A percentile compares a stretch with the other conserved stretches of the same genome.
These are phyloP conservation scores for Eubucco bourcierii DNA, from an alignment of 2,113 vertebrate species.

Conservation along the genomic window DNA sequence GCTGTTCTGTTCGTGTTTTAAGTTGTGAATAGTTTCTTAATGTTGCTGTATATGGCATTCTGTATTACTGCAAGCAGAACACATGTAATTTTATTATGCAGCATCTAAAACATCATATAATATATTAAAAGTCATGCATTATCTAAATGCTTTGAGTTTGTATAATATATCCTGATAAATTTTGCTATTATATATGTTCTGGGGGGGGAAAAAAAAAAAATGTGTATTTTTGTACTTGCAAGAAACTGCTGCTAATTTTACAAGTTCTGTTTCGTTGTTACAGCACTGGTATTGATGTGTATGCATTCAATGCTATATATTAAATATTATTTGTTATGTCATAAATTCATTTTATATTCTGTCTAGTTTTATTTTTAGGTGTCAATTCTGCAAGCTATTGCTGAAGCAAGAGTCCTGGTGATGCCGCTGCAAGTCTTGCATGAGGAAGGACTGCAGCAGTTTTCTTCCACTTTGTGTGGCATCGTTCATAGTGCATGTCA, in stretches of 20 bases:
- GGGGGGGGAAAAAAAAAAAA: conserved; percentile 86
- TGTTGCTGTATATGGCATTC: conserved; percentile 73
- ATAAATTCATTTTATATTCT: conserved; percentile 9
- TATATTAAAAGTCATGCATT: conserved; percentile 80
- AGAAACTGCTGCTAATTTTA: conserved; percentile 89
- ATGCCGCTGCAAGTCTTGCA: not conserved
- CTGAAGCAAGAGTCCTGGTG: not conserved
- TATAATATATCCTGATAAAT: conserved; percentile 85
- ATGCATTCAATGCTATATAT: conserved; percentile 75
- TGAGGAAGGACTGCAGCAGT: not conserved
- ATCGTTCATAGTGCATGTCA: not conserved
- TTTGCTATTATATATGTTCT: conserved; percentile 83
- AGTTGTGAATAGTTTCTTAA: conserved; percentile 78
- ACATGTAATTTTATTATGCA: conserved; percentile 72
- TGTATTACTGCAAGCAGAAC: conserved; percentile 72
- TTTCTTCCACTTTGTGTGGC: not conserved
- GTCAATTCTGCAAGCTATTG: not conserved
- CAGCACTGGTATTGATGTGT: conserved; percentile 75
- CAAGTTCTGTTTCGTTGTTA: conserved; percentile 76
- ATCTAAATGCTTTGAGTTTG: conserved; percentile 88
- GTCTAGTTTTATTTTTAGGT: not conserved
- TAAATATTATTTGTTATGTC: conserved; percentile 76
- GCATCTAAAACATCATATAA: conserved; percentile 72
- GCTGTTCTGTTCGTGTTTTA: conserved; percentile 61
- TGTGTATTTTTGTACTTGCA: conserved; percentile 97